These are phyloP conservation scores for Thymelicus acteon DNA, from an alignment of 2,888 invertebrate species.

Conservation along the genomic window DNA sequence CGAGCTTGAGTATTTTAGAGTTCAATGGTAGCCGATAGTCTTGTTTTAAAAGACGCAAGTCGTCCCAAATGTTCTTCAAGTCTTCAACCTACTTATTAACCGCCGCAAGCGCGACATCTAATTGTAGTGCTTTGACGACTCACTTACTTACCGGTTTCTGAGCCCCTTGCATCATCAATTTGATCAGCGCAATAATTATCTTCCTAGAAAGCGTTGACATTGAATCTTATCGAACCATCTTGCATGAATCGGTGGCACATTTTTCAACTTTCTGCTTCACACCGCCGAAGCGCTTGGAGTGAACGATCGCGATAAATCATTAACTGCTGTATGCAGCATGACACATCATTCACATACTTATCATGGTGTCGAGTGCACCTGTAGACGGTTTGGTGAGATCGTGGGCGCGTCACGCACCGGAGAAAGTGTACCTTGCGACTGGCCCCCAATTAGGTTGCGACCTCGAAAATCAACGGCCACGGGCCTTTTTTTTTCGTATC, in stretches of 20 bases:
- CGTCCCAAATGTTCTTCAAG: constrained; percentile 46
- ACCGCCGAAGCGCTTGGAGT: constrained; percentile 19
- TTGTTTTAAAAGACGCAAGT: constrained; percentile 51
- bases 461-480: constrained; percentile 74
- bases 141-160: constrained; percentile 13
- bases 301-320: constrained; percentile 35
- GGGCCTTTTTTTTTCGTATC: constrained; percentile 67
- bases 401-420: constrained; percentile 75
- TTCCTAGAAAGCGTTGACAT: constrained; percentile 11
- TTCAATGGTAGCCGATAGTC: constrained; percentile 65
- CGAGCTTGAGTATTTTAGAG: constrained; percentile 52
- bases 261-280: constrained; percentile 30
- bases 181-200: not conserved
- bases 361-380: constrained; percentile 52
- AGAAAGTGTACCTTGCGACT: constrained; percentile 80
- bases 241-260: constrained; percentile 21
- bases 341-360: constrained; percentile 56
- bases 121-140: constrained; percentile 19
- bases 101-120: constrained; percentile 20
- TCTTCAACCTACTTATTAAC: constrained; percentile 51
- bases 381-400: constrained; percentile 62
- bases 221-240: constrained; percentile 15
- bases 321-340: constrained; percentile 35
- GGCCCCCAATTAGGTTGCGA: constrained; percentile 80
- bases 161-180: constrained; percentile 23